Evolutionary conservation across 2,888 invertebrate species (phyloP).

Genomic region (Drosophila affinis): DNA sequence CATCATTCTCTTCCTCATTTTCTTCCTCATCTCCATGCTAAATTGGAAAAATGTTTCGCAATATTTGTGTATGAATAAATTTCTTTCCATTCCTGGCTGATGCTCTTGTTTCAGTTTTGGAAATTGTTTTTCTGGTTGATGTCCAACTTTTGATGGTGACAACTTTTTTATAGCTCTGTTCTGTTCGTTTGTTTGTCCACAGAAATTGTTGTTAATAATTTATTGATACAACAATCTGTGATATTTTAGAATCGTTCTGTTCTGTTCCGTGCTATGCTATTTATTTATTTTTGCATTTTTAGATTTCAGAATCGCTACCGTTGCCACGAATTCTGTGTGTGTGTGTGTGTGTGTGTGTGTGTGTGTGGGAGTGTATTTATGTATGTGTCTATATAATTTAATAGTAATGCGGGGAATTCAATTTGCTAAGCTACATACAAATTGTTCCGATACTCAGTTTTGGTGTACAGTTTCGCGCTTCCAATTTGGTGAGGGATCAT

Average conservation of each 20-base stretch:
- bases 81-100: not conserved
- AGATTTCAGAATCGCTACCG: conserved; percentile 12
- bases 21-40: conserved; percentile 48
- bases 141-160: conserved; percentile 49
- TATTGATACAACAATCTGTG: conserved; percentile 60
- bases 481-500: conserved; percentile 36
- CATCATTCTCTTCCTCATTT: conserved; percentile 20
- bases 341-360: conserved; percentile 35
- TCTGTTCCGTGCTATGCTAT: conserved; percentile 40
- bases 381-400: conserved; percentile 33
- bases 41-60: conserved; percentile 50
- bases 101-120: conserved; percentile 14
- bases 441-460: conserved; percentile 47
- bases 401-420: conserved; percentile 29
- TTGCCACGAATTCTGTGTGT: conserved; percentile 19
- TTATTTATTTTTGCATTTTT: conserved; percentile 30
- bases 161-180: conserved; percentile 26
- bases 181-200: conserved; percentile 20
- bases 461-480: conserved; percentile 1
- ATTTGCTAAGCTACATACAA: conserved; percentile 58
- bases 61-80: conserved; percentile 35
- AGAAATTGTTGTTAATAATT: conserved; percentile 52
- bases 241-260: conserved; percentile 56
- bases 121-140: conserved; percentile 25
- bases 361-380: no score